Percentiles rank a stretch among this genome's conserved stretches.
Conservation (phyloP, 2,888 invertebrate species). For the Himalopsyche kuldschensis region DNA sequence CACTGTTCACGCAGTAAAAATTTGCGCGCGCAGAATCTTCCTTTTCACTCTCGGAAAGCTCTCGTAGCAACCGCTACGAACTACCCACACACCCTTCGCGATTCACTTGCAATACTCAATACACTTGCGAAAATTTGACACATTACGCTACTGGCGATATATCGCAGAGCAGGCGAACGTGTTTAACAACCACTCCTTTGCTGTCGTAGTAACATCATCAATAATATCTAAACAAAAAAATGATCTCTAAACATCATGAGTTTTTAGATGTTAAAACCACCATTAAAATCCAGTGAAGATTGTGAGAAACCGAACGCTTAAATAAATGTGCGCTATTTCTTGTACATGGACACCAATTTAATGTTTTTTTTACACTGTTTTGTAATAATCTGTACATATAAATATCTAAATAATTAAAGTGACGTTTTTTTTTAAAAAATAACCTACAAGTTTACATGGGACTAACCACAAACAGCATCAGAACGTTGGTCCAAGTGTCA, state of each 20-base stretch:
- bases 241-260: not conserved
- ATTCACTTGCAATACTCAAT: slow-evolving; percentile 5
- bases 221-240: not conserved
- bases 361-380: not conserved
- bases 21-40: slow-evolving; percentile 23
- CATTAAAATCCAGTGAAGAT: not conserved
- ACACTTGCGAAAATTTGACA: not conserved
- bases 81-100: slow-evolving; percentile 13
- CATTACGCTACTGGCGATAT: not conserved
- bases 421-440: not conserved
- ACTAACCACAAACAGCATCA: not conserved
- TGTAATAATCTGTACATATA: not conserved
- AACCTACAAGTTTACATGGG: not conserved
- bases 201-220: not conserved
- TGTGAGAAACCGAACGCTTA: not conserved
- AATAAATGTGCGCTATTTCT: not conserved
- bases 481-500: not conserved
- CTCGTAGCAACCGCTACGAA: slow-evolving; percentile 19
- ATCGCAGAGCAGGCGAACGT: slow-evolving; percentile 4
- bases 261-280: not conserved
- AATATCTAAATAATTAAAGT: not conserved
- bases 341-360: not conserved
- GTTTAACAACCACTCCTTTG: slow-evolving; percentile 31
- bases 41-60: slow-evolving; percentile 13
- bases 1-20: not conserved